Evolutionary conservation across 2,888 invertebrate genomes (phyloP).

Genomic region (Hydraecia micacea): DNA sequence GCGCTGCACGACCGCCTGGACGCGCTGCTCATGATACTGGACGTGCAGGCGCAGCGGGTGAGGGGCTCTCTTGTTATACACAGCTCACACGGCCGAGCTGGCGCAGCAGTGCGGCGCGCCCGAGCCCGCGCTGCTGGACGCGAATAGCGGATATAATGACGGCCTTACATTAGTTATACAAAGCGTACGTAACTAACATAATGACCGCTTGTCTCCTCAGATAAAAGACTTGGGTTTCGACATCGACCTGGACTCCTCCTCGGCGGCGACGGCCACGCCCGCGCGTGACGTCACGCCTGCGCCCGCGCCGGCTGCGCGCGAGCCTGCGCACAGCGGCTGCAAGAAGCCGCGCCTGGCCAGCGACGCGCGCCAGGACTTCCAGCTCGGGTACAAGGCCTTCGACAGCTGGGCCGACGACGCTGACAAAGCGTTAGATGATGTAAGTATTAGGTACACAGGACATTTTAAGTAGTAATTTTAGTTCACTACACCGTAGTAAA

Average conservation of each 20-base stretch:
- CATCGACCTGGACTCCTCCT: constrained; percentile 78
- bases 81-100: background rate
- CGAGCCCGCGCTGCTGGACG: too few species aligned
- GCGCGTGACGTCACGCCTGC: background rate
- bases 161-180: background rate
- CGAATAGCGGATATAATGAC: background rate
- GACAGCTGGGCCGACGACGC: constrained; percentile 83
- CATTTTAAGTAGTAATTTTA: too few species aligned
- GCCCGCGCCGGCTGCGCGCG: background rate
- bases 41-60: constrained; percentile 93
- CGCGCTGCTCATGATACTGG: constrained; percentile 93
- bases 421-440: constrained; percentile 77
- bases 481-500: too few species aligned
- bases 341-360: constrained; percentile 81
- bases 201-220: constrained; percentile 72
- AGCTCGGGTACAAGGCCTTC: constrained; percentile 87
- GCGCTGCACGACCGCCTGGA: constrained; percentile 92
- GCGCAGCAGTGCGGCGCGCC: background rate
- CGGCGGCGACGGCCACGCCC: constrained; percentile 54
- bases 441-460: too few species aligned
- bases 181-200: background rate
- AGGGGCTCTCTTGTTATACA: constrained; percentile 18
- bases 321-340: constrained; percentile 23
- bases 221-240: constrained; percentile 92
- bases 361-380: constrained; percentile 83